Conservation (phyloP, 2,888 invertebrate genomes). For the Cantharis nigra region DNA sequence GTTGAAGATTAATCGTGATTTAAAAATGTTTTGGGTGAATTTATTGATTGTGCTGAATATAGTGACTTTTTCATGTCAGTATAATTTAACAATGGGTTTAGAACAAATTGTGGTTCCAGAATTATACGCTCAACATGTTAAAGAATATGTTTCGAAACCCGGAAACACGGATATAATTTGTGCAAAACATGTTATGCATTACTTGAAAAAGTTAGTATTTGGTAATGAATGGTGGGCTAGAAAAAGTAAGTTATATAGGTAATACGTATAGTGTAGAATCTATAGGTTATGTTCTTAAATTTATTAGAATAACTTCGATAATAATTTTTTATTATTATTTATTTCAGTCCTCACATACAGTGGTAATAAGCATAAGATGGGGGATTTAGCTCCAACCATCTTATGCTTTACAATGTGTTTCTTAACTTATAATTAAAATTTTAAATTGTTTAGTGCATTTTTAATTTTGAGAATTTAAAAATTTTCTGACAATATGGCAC, state of each 20-base stretch:
- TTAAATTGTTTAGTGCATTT: too few species aligned
- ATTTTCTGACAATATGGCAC: too few species aligned
- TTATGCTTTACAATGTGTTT: too few species aligned
- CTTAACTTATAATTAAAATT: too few species aligned
- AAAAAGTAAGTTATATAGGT: neutral
- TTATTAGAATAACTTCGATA: too few species aligned
- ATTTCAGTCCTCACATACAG: too few species aligned
- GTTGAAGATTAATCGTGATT: neutral
- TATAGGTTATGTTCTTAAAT: too few species aligned
- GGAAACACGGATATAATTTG: neutral
- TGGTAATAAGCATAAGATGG: too few species aligned
- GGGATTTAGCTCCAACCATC: too few species aligned
- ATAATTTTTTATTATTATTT: too few species aligned
- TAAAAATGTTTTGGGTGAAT: neutral
- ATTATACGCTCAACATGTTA: neutral
- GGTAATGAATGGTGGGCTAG: slow-evolving; percentile 4
- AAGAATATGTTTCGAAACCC: neutral
- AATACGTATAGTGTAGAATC: neutral
- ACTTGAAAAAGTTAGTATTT: neutral
- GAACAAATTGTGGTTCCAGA: neutral
- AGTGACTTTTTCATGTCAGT: neutral
- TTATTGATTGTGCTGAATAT: neutral
- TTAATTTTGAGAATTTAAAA: too few species aligned
- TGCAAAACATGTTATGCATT: neutral
- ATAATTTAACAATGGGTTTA: neutral